Conservation (phyloP, 2,888 invertebrate genomes). For the Philereme transversata region DNA sequence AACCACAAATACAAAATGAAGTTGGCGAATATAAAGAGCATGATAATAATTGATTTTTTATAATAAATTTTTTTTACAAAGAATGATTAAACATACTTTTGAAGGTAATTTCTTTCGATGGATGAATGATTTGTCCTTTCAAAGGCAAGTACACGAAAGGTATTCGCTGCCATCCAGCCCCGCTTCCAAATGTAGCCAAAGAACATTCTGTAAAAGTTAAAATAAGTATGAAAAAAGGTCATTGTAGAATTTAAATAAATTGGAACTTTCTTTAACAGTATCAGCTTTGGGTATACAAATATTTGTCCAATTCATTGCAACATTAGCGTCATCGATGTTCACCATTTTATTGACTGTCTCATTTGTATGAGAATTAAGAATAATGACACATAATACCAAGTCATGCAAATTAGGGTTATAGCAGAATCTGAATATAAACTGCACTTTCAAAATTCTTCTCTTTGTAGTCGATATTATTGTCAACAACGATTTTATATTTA, state of each 20-base stretch:
- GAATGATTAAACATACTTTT: constrained; percentile 80
- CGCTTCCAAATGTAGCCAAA: constrained; percentile 90
- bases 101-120: constrained; percentile 93
- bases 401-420: constrained; percentile 16
- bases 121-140: constrained; percentile 94
- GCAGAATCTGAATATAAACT: constrained; percentile 7
- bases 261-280: background rate
- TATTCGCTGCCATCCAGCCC: constrained; percentile 88
- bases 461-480: too few relatives aligned
- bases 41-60: too few relatives aligned
- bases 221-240: constrained; percentile 1
- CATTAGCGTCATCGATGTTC: background rate
- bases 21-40: background rate
- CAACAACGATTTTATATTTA: too few relatives aligned
- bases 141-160: constrained; percentile 94
- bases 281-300: background rate
- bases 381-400: constrained; percentile 32
- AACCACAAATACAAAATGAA: background rate
- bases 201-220: constrained; percentile 88
- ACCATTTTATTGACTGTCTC: constrained; percentile 37
- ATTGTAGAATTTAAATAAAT: background rate
- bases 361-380: constrained; percentile 58
- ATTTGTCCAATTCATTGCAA: background rate
- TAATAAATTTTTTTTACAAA: background rate
- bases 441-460: background rate